These are phyloP conservation scores for Stictonetta naevosa DNA, from an alignment of 2,113 vertebrate genomes.

Conservation along the genomic window DNA sequence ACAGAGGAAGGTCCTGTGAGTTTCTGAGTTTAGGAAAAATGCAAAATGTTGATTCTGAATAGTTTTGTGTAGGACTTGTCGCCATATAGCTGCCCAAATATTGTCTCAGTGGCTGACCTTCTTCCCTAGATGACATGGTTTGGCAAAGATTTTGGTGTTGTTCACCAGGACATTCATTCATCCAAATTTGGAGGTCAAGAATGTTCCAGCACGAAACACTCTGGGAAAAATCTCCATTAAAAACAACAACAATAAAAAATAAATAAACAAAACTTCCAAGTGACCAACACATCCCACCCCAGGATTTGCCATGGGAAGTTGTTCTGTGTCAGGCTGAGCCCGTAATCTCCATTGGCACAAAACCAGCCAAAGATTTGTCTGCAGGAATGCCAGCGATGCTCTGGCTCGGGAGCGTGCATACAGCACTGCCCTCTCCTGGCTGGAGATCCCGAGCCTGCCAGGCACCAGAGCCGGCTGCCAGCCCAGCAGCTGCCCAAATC, in stretches of 20 bases:
- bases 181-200: not conserved
- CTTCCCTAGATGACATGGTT: not conserved
- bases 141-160: not conserved
- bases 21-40: not conserved
- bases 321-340: not conserved
- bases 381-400: rapidly evolving
- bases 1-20: not conserved
- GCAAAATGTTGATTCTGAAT: not conserved
- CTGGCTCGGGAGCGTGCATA: not conserved
- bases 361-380: not conserved
- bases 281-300: not conserved
- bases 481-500: not conserved
- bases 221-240: not conserved
- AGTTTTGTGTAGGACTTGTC: not conserved
- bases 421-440: not conserved
- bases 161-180: not conserved
- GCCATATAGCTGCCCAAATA: not conserved
- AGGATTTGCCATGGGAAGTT: not conserved
- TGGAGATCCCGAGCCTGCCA: not conserved
- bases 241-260: not conserved
- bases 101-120: not conserved
- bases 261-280: not conserved
- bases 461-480: not conserved
- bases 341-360: not conserved
- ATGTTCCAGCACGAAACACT: not conserved